Evolutionary conservation across 2,888 invertebrate species (phyloP).

Genomic region (Yponomeuta malinellus): DNA sequence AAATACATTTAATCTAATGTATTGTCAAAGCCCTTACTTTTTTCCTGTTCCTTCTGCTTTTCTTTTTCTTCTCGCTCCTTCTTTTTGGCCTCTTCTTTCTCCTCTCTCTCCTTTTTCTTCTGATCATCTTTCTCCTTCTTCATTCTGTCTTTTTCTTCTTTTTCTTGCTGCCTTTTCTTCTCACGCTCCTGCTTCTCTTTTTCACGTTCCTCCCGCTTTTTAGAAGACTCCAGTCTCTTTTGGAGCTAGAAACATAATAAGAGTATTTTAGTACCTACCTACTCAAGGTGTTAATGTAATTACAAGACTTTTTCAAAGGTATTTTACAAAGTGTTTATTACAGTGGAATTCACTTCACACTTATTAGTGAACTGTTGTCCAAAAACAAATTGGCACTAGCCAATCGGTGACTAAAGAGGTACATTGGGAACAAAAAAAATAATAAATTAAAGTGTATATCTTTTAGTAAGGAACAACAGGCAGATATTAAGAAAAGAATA

Average conservation of each 20-base stretch:
- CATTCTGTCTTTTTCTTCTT: constrained; percentile 63
- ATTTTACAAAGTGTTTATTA: too few species aligned
- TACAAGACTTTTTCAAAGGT: too few species aligned
- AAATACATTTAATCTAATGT: too few species aligned
- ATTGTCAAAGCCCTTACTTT: constrained; percentile 43
- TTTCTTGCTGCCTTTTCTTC: constrained; percentile 59
- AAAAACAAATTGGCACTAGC: too few species aligned
- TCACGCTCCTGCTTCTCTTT: constrained; percentile 65
- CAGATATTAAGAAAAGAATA: too few species aligned
- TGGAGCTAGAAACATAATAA: constrained; percentile 50
- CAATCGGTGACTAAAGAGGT: too few species aligned
- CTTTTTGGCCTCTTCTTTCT: constrained; percentile 61
- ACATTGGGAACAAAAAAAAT: too few species aligned
- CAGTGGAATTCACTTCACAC: too few species aligned
- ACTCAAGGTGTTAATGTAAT: too few species aligned
- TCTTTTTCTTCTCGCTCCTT: constrained; percentile 70
- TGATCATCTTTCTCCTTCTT: constrained; percentile 62
- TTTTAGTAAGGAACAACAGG: too few species aligned
- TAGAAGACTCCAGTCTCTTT: constrained; percentile 74
- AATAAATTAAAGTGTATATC: too few species aligned
- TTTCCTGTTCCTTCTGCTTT: constrained; percentile 72
- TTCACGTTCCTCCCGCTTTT: constrained; percentile 73
- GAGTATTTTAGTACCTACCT: neutral
- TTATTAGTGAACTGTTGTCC: too few species aligned
- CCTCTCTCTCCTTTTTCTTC: constrained; percentile 54